A percentile compares a stretch with the other conserved stretches of the same genome.
Conservation (phyloP, 2,113 vertebrate genomes). For the Athene cunicularia region DNA sequence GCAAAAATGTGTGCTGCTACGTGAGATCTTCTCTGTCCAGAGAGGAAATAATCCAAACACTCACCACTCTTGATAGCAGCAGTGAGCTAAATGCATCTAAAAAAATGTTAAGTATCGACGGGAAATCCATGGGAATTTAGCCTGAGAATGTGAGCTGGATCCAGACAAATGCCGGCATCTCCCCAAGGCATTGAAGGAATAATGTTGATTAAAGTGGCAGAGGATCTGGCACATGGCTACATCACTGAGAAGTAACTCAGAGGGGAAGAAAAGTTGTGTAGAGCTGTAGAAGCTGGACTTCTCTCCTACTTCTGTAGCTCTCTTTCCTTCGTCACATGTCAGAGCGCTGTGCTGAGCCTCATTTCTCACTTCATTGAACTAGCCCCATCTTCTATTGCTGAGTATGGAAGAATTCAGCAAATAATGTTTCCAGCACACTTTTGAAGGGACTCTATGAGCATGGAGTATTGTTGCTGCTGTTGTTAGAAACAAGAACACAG, state of each 20-base stretch:
- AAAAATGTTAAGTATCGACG: background rate
- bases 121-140: background rate
- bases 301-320: background rate
- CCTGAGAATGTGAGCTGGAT: background rate
- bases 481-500: conserved; percentile 16
- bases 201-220: background rate
- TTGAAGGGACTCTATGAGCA: background rate
- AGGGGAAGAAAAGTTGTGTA: background rate
- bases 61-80: background rate
- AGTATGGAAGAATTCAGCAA: background rate
- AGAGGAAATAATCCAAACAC: background rate
- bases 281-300: background rate
- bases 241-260: background rate
- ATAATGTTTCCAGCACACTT: background rate
- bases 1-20: background rate
- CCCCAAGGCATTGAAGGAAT: background rate
- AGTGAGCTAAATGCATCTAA: background rate
- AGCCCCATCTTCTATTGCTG: background rate
- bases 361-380: background rate
- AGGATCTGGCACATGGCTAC: background rate
- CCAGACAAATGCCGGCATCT: background rate
- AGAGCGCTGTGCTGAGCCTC: background rate
- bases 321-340: background rate
- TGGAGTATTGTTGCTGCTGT: conserved; percentile 8
- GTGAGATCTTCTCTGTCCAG: background rate